Base-by-base conservation (phyloP, 2,888 invertebrate genomes). In the Lymantria dispar region DNA sequence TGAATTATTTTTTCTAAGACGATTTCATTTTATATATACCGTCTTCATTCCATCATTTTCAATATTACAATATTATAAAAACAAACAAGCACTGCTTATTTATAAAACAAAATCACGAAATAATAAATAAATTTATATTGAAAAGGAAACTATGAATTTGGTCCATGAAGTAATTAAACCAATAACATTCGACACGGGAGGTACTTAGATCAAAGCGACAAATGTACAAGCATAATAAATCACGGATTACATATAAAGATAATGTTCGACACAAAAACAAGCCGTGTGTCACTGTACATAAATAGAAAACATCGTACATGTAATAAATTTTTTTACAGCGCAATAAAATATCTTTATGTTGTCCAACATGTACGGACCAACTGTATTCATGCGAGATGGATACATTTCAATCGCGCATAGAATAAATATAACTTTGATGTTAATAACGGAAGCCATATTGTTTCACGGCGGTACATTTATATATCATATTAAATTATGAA, bases 281-380 rank as follows among this genome's bases (percentile, higher is more conserved):
- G 0, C 57, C n/a, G 58, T 72, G 52, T 41, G 52, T 53, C 47
- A 45, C 54, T 38, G 33, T 43, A 67, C 68, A 48, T 51, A 75
- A 76, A 78, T 76, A 78, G 74, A 58, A 48, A 43, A 44, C 56
- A 58, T 22, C 40, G 43, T 43, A 33, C 69, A 67, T 68, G 53
- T 66, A 60, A 62, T 68, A 70, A 60, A 33, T 56, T 52, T 61
- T 68, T 78, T 80, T 75, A 80, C 68, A 70, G 67, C 72, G 68
- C 60, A 67, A 74, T 80, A 78, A 79, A 78, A 76, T 64, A 78
- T 73, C 58, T 78, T 72, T 72, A 73, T 68, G 64, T 43, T 43
- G 31, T 37, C 45, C 38, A 42, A 45, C 45, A 47, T 31, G 14
- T 10, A 10, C 33, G 33, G 1, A 7, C 30, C 7, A 8, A 30